phyloP scores from a whole-genome alignment of 92 coral and sea anemone species.

The Phenganax marumi region DNA sequence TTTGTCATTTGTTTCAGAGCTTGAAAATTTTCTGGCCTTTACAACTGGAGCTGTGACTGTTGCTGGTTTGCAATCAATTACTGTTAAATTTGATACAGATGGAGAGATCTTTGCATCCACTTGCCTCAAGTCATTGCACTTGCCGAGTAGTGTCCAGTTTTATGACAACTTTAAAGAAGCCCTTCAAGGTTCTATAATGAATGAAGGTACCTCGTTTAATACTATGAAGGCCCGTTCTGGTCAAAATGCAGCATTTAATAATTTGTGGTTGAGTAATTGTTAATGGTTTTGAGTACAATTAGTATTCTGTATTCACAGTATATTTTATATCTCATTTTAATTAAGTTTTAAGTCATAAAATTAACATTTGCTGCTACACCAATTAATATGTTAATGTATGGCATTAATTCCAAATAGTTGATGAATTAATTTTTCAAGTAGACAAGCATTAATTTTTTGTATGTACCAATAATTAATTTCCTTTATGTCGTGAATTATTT shows the following conservation, averaged over 20 bases:
- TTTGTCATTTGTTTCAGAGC: slow-evolving; percentile 15
- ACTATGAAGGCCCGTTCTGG: slow-evolving; percentile 51
- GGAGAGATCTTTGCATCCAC: slow-evolving; percentile 59
- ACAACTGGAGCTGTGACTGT: slow-evolving; percentile 38
- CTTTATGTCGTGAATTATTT: slow-evolving; percentile 3
- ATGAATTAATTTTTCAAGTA: background rate
- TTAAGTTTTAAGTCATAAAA: background rate
- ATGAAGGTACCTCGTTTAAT: slow-evolving; percentile 36
- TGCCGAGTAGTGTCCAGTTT: slow-evolving; percentile 32
- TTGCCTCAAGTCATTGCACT: slow-evolving; percentile 40
- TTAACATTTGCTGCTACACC: background rate
- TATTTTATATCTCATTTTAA: slow-evolving; percentile 8
- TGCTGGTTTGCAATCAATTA: slow-evolving; percentile 12
- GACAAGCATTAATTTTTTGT: background rate
- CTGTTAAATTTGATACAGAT: slow-evolving; percentile 36
- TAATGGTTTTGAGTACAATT: background rate
- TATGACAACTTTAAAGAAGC: slow-evolving; percentile 43
- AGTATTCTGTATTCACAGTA: background rate
- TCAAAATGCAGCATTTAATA: slow-evolving; percentile 39
- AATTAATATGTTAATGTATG: background rate
- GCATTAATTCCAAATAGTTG: too few species aligned
- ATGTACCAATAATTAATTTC: background rate
- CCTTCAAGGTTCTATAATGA: slow-evolving; percentile 20
- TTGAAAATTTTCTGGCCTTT: slow-evolving; percentile 36
- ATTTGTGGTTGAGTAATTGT: background rate